Conservation (phyloP, 2,113 vertebrate species). For the Azemiops feae region DNA sequence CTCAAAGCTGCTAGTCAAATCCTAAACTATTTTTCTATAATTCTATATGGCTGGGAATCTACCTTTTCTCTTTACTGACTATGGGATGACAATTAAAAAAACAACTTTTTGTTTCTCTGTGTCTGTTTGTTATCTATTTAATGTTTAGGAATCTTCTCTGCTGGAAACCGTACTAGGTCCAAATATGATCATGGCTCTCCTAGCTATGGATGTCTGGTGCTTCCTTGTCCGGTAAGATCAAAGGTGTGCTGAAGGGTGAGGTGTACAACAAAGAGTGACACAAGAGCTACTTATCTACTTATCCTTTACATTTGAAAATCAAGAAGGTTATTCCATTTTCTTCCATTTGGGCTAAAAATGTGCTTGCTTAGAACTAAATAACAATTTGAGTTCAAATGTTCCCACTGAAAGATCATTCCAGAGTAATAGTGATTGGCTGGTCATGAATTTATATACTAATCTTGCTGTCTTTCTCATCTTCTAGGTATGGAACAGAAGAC, state of each 20-base stretch:
- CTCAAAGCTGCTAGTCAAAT: background rate
- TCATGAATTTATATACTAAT: background rate
- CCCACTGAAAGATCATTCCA: background rate
- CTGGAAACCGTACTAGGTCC: slow-evolving; percentile 79
- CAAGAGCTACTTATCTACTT: background rate
- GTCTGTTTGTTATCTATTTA: background rate
- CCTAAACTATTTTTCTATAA: background rate
- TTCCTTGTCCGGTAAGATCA: slow-evolving; percentile 85
- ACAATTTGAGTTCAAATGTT: background rate
- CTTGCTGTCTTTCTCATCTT: slow-evolving; percentile 22
- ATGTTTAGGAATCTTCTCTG: slow-evolving; percentile 79
- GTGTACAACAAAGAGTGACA: background rate
- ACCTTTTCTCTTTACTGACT: slow-evolving; percentile 4
- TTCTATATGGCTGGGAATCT: background rate
- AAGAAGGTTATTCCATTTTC: background rate
- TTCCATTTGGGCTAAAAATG: background rate
- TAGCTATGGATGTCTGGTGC: slow-evolving; percentile 91
- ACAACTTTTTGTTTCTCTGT: background rate
- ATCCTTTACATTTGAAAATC: background rate
- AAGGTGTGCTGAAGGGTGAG: background rate
- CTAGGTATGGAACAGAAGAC: slow-evolving; percentile 88
- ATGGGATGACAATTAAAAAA: slow-evolving; percentile 28
- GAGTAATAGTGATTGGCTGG: background rate
- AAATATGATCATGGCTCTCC: slow-evolving; percentile 79
- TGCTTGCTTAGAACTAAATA: background rate